These are phyloP conservation scores for Noctuana brunneofusca DNA, from an alignment of 2,888 invertebrate genomes.

Conservation along the genomic window DNA sequence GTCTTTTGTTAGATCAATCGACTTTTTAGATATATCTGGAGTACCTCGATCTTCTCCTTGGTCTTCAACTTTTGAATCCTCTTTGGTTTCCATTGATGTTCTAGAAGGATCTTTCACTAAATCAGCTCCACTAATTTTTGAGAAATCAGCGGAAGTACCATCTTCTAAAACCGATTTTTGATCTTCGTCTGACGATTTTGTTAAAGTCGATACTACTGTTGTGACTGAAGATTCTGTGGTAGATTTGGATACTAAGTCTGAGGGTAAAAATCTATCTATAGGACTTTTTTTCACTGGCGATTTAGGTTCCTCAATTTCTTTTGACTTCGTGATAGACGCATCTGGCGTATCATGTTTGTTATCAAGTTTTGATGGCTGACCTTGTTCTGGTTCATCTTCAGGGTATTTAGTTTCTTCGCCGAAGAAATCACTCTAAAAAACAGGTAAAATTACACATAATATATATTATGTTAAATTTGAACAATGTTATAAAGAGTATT, in stretches of 20 bases:
- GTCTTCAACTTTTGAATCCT: conserved; percentile 67
- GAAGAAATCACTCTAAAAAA: conserved; percentile 65
- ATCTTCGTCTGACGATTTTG: conserved; percentile 76
- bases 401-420: conserved; percentile 62
- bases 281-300: conserved; percentile 58
- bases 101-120: conserved; percentile 73
- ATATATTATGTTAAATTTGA: not conserved
- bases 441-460: not conserved
- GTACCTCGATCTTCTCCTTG: conserved; percentile 68
- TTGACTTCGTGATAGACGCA: not conserved
- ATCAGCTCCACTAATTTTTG: conserved; percentile 75
- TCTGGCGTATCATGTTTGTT: not conserved
- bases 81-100: conserved; percentile 70
- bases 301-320: not conserved
- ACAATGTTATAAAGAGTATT: not conserved
- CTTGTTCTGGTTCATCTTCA: conserved; percentile 48
- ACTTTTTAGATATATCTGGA: conserved; percentile 77
- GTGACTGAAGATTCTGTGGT: conserved; percentile 79
- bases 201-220: conserved; percentile 72
- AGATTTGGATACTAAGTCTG: conserved; percentile 73
- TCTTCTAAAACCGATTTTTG: conserved; percentile 75
- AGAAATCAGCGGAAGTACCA: conserved; percentile 74
- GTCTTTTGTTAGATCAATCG: conserved; percentile 74
- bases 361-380: conserved; percentile 42
- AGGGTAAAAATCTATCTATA: conserved; percentile 59